phyloP scores from a whole-genome alignment of 2,888 invertebrate species.

The Drosophila hawaiiensis region DNA sequence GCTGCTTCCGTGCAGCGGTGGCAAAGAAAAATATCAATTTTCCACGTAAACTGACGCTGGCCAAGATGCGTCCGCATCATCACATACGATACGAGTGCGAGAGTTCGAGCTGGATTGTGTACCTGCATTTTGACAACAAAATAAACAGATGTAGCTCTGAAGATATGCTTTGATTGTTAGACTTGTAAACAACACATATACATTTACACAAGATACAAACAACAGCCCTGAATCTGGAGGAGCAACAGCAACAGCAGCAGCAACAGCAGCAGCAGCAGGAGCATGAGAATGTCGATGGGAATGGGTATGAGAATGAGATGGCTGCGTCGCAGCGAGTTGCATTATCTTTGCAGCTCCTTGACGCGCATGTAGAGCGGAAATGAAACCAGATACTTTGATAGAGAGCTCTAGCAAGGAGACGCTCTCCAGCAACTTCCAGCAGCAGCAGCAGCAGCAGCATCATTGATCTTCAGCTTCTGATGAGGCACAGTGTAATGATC shows the following conservation, averaged over 20 bases:
- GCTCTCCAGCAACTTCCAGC: constrained; percentile 5
- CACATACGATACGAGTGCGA: constrained; percentile 19
- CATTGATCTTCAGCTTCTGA: constrained; percentile 52
- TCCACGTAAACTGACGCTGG: constrained; percentile 67
- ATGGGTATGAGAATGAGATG: constrained; percentile 24
- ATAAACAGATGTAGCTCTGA: constrained; percentile 72
- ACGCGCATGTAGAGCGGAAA: constrained; percentile 80
- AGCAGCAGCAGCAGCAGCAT: constrained; percentile 14
- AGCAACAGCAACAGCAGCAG: constrained; percentile 15
- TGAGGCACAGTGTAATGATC: constrained; percentile 57
- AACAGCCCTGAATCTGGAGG: constrained; percentile 35
- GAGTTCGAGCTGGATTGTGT: constrained; percentile 43
- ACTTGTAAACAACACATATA: constrained; percentile 73
- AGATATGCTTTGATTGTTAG: constrained; percentile 78
- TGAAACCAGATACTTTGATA: constrained; percentile 84
- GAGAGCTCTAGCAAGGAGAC: constrained; percentile 34
- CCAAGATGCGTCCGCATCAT: constrained; percentile 56
- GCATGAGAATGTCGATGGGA: constrained; percentile 13
- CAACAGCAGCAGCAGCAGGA: constrained; percentile 21
- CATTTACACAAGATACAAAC: constrained; percentile 57
- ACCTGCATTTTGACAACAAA: constrained; percentile 81
- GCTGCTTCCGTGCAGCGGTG: constrained; percentile 72
- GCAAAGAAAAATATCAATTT: constrained; percentile 80
- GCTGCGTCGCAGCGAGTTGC: constrained; percentile 47
- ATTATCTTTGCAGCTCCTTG: constrained; percentile 76